A percentile compares a stretch with the other conserved stretches of the same genome.
These are phyloP conservation scores for Lacerta viridis DNA, from an alignment of 2,797 vertebrate genomes.

Conservation along the genomic window DNA sequence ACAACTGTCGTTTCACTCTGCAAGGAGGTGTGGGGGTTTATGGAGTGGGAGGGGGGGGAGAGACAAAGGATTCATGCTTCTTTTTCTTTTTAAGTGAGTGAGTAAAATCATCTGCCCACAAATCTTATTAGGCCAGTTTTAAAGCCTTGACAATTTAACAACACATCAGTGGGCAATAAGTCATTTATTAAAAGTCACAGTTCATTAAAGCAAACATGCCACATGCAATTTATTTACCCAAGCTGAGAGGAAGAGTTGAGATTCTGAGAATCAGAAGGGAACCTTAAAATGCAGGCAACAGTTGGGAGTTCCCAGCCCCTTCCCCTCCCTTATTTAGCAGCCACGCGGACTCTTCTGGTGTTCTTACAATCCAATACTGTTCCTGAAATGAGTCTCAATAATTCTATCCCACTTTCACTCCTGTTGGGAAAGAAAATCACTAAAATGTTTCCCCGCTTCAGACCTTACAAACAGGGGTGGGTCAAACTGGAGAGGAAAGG, in stretches of 20 bases:
- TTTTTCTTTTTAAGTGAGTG: constrained; percentile 62
- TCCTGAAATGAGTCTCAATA: too few species aligned
- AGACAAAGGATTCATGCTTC: constrained; percentile 58
- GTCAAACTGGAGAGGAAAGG: too few species aligned
- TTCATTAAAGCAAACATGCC: constrained; percentile 84
- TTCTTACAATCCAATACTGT: too few species aligned
- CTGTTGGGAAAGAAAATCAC: too few species aligned
- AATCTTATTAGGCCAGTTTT: constrained; percentile 85
- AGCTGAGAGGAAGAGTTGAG: constrained; percentile 39
- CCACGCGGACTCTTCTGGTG: too few species aligned
- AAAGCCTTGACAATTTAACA: constrained; percentile 85
- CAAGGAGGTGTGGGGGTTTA: constrained; percentile 48
- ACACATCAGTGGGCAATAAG: constrained; percentile 82
- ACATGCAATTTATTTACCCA: constrained; percentile 79
- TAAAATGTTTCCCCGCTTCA: too few species aligned
- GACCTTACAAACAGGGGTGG: too few species aligned
- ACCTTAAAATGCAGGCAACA: not conserved
- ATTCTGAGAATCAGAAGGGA: constrained; percentile 36
- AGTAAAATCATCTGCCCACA: constrained; percentile 79
- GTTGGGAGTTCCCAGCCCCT: not conserved
- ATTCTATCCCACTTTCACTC: too few species aligned
- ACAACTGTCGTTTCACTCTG: constrained; percentile 81
- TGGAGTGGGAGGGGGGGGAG: too few species aligned
- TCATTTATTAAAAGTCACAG: constrained; percentile 86
- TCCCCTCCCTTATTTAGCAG: not conserved